Evolutionary conservation across 2,113 vertebrate genomes (phyloP), one percentile per base, ranked within the genome.

Genomic region (Poecilia latipinna): DNA sequence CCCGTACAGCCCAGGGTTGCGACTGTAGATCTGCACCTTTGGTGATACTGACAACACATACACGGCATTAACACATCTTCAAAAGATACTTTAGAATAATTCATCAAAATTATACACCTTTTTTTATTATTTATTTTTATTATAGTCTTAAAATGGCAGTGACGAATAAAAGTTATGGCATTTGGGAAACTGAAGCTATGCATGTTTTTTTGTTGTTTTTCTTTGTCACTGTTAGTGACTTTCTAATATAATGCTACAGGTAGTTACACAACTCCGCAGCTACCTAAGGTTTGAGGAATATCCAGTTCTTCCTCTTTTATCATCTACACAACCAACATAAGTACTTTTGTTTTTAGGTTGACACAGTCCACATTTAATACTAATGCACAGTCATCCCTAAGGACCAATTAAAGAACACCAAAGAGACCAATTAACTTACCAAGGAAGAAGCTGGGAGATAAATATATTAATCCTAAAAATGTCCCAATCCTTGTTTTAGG

Each of bases 1-100:
- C 0, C 86, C 94, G 0, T 7, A 7, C 0, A 51, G 0, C 0
- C 64, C 82, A 0, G 79, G 94, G 0, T 22, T 0, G 0, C 94
- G 93, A 0, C 91, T 93, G 74, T 97, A 98, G 0, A 98, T 87
- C 29, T 97, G 94, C 0, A 97, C 79, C 0, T 81, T 87, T 0
- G 95, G 96, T 0, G 1, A 0, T 13, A 12, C 96, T 96, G 51
- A 15, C 1, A 5, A 57, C 12, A 19, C 33, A 37, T 2, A 60
- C 35, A 7, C 28, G 10, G 8, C 24, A 57, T 57, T 57, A 57
- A n/a, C 51, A 10, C 51, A 57, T 57, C 51, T 54, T 19, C 24
- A n/a, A n/a, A 57, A 57, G 3, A 7, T 1, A n/a, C 51, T 57
- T 57, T 22, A n/a, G 10, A n/a, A 19, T 22, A 51, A 54, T 24